These are phyloP conservation scores for Lepidurus apus DNA, from an alignment of 1,140 invertebrate genomes.

Conservation along the genomic window DNA sequence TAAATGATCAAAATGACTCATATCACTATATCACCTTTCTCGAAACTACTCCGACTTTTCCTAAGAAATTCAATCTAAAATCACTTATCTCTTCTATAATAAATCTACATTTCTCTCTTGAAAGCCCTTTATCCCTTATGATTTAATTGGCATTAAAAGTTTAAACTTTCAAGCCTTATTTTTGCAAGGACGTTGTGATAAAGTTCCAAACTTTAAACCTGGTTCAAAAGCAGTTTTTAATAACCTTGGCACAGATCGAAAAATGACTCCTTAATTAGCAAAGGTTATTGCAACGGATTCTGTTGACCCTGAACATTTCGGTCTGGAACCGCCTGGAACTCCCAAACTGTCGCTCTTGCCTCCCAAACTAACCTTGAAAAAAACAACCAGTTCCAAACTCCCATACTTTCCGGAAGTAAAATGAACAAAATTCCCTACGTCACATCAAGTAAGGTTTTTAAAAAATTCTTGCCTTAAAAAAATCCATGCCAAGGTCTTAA, in stretches of 20 bases:
- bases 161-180: not conserved
- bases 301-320: not conserved
- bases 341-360: not conserved
- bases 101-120: no score
- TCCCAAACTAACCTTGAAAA: not conserved
- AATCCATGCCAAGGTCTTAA: no score
- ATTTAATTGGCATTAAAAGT: no score
- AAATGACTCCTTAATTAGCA: not conserved
- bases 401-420: not conserved
- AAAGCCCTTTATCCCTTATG: no score
- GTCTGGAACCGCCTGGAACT: not conserved
- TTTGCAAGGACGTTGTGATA: not conserved
- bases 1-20: no score
- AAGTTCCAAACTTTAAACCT: not conserved
- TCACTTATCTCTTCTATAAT: no score
- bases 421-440: not conserved
- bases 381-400: not conserved
- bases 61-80: no score
- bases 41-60: no score
- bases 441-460: not conserved
- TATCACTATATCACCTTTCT: no score
- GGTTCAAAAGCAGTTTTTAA: not conserved
- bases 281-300: constrained; percentile 1
- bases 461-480: no score
- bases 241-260: constrained; percentile 5